These are phyloP conservation scores for Laterallus jamaicensis DNA, from an alignment of 2,113 vertebrate species.

Conservation along the genomic window DNA sequence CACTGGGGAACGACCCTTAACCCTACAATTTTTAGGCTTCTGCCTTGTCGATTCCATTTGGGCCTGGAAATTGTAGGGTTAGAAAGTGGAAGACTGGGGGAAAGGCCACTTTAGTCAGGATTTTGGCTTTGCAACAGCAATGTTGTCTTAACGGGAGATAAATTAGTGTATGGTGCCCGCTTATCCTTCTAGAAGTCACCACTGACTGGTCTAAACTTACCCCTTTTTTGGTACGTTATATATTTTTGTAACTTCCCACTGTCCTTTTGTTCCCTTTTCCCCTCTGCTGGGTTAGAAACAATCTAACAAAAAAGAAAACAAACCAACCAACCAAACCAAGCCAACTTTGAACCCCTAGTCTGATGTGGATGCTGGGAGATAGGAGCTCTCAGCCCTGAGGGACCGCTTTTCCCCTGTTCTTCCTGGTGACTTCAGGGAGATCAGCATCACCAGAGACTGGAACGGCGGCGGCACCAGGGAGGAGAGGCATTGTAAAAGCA, in stretches of 20 bases:
- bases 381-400: neutral
- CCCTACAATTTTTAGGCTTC: conserved; percentile 71
- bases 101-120: conserved; percentile 31
- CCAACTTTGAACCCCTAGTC: neutral
- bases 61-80: conserved; percentile 74
- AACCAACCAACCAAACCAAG: too few species aligned
- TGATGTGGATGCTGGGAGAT: neutral
- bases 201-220: conserved; percentile 20
- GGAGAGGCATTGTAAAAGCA: neutral
- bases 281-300: neutral
- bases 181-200: conserved; percentile 28
- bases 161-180: neutral
- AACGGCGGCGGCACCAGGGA: neutral
- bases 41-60: conserved; percentile 57
- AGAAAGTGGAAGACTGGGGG: neutral
- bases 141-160: conserved; percentile 23
- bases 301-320: neutral
- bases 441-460: neutral
- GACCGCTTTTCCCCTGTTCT: neutral
- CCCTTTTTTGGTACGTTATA: conserved; percentile 59
- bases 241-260: conserved; percentile 22
- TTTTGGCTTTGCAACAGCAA: conserved; percentile 41
- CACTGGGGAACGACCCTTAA: neutral
- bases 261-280: conserved; percentile 40
- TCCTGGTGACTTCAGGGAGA: neutral